These are phyloP conservation scores for Aethes cnicana DNA, from an alignment of 2,888 invertebrate species.

Conservation along the genomic window DNA sequence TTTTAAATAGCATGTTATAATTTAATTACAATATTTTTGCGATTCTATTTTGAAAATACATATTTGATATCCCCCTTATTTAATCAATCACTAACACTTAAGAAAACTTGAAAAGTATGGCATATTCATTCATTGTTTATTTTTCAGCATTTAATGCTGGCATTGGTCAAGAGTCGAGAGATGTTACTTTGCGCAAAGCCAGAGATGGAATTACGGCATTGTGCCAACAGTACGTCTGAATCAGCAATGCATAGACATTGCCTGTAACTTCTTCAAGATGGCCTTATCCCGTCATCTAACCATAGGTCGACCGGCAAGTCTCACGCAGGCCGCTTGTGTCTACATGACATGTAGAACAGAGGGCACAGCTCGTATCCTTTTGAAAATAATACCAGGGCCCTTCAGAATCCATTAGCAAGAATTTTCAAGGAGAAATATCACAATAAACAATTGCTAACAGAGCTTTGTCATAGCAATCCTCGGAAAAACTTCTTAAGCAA, in stretches of 20 bases:
- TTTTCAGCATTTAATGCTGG: constrained; percentile 88
- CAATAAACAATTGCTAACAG: too few species aligned
- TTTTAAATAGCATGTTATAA: too few species aligned
- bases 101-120: too few species aligned
- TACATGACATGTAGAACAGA: constrained; percentile 98
- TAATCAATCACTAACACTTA: too few species aligned
- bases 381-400: too few species aligned
- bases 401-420: too few species aligned
- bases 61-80: too few species aligned
- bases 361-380: constrained; percentile 95
- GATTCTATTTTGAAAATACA: too few species aligned
- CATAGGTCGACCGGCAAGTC: constrained; percentile 93
- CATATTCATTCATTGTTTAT: too few species aligned
- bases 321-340: constrained; percentile 97
- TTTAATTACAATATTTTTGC: constrained; percentile 20
- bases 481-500: too few species aligned
- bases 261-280: constrained; percentile 97
- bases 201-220: constrained; percentile 91
- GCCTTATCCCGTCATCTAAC: constrained; percentile 92
- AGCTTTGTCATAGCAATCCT: too few species aligned
- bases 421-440: too few species aligned
- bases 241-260: constrained; percentile 95
- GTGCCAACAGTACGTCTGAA: constrained; percentile 92
- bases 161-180: constrained; percentile 93
- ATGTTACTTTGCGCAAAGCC: constrained; percentile 94